Conservation (phyloP, 2,113 vertebrate species). For the Colius striatus region DNA sequence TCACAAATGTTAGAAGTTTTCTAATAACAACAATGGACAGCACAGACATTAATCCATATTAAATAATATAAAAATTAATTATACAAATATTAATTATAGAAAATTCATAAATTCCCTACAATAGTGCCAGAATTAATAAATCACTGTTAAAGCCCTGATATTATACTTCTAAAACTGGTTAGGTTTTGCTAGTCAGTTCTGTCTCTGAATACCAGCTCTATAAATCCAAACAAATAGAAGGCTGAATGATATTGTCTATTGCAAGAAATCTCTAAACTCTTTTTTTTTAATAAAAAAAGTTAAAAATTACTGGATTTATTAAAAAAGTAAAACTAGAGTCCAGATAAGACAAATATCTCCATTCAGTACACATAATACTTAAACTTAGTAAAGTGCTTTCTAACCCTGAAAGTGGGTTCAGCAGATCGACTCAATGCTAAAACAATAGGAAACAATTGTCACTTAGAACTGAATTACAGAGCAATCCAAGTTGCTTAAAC, state of each 20-base stretch:
- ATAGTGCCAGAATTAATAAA: conserved; percentile 21
- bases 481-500: neutral
- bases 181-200: neutral
- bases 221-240: neutral
- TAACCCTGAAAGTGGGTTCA: neutral
- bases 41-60: neutral
- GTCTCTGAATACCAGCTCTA: neutral
- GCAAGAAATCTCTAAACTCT: neutral
- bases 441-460: neutral
- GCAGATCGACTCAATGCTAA: neutral
- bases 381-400: neutral
- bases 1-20: neutral
- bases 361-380: neutral
- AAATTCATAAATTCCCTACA: conserved; percentile 1
- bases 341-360: neutral
- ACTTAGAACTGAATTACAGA: neutral
- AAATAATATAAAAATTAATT: neutral
- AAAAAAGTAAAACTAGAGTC: neutral
- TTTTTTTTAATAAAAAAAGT: neutral
- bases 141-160: neutral
- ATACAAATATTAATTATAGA: neutral
- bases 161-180: neutral
- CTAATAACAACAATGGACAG: neutral
- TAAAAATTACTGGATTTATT: neutral
- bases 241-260: neutral